These are phyloP conservation scores for Odontocerum albicorne DNA, from an alignment of 2,888 invertebrate genomes.

Conservation along the genomic window DNA sequence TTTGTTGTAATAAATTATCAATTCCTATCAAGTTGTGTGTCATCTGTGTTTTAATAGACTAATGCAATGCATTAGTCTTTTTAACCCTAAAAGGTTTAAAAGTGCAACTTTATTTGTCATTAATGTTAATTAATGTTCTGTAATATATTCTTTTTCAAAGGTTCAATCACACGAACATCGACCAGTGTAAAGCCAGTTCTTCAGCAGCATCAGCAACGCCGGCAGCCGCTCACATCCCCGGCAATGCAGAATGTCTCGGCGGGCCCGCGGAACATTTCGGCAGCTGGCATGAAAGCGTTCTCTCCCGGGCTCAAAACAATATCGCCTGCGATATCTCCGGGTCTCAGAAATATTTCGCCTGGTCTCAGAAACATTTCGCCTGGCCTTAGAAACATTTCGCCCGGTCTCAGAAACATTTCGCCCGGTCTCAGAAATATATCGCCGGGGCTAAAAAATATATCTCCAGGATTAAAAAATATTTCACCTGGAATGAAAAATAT, in stretches of 20 bases:
- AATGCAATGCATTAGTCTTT: no score
- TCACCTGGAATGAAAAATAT: conserved; percentile 21
- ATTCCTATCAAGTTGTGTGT: no score
- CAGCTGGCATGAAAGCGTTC: conserved; percentile 2
- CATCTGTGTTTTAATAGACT: no score
- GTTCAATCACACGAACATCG: conserved; percentile 22
- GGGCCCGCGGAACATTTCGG: conserved; percentile 2
- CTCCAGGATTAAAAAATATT: conserved; percentile 17
- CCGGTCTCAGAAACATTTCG: conserved; percentile 5
- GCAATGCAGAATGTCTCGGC: conserved; percentile 27
- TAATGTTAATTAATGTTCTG: no score
- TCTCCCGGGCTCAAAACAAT: conserved; percentile 2
- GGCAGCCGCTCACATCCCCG: conserved; percentile 34
- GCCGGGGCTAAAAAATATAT: conserved; percentile 18
- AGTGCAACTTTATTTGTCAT: no score
- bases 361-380: conserved; percentile 21
- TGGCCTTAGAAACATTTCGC: conserved; percentile 4
- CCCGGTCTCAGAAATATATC: conserved; percentile 20
- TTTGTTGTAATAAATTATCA: no score
- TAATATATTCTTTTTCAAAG: conserved; percentile 17
- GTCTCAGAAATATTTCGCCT: conserved; percentile 13
- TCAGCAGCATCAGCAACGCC: conserved; percentile 35
- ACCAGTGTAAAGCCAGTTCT: conserved; percentile 21
- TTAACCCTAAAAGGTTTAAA: no score
- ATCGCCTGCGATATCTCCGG: conserved; percentile 1